Evolutionary conservation across 2,797 vertebrate species (phyloP).

Genomic region (Cygnus olor): DNA sequence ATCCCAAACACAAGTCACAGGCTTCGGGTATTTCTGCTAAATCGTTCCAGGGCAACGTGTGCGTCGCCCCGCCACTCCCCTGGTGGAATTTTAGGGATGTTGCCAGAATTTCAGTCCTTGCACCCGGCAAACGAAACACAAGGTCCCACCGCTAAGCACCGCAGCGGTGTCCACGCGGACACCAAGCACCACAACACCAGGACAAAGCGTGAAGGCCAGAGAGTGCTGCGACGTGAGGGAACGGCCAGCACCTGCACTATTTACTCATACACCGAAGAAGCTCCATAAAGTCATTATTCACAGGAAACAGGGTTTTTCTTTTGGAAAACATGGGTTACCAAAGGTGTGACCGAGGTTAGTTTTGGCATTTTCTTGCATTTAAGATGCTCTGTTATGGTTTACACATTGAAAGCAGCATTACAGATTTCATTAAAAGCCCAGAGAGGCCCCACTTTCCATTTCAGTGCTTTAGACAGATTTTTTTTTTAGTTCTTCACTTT

Average conservation of each 20-base stretch:
- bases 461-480: neutral
- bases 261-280: neutral
- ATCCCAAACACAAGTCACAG: neutral
- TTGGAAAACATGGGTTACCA: neutral
- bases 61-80: neutral
- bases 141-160: neutral
- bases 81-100: accelerated
- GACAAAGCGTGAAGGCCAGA: neutral
- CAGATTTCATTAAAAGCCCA: neutral
- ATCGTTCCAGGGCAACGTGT: neutral
- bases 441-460: neutral
- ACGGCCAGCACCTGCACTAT: neutral
- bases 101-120: neutral
- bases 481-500: neutral
- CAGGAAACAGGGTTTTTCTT: neutral
- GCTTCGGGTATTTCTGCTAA: neutral
- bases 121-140: accelerated
- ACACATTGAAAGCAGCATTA: neutral
- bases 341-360: neutral
- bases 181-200: neutral
- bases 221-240: neutral
- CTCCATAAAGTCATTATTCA: neutral
- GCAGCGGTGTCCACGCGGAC: accelerated
- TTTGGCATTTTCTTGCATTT: neutral
- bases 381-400: neutral